phyloP scores from a whole-genome alignment of 2,888 invertebrate species.

The Nemoura dubitans region DNA sequence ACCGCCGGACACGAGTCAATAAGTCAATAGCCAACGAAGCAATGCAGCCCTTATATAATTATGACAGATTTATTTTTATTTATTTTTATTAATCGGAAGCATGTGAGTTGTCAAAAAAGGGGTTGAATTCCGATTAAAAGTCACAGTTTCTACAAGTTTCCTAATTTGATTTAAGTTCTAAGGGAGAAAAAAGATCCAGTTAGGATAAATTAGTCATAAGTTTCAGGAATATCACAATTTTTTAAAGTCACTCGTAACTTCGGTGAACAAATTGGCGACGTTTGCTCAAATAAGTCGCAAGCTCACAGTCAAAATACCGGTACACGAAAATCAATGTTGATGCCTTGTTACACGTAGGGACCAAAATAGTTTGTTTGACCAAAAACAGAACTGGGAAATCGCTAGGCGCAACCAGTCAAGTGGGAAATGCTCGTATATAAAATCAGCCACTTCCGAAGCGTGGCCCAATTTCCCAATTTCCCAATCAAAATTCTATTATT shows the following conservation, averaged over 20 bases:
- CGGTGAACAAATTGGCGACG: too few relatives aligned
- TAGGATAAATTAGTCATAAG: too few relatives aligned
- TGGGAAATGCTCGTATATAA: not conserved
- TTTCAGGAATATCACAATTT: too few relatives aligned
- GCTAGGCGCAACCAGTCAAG: not conserved
- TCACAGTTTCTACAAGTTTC: too few relatives aligned
- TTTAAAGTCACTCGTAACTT: too few relatives aligned
- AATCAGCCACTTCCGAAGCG: not conserved
- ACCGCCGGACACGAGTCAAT: not conserved
- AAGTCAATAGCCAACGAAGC: not conserved
- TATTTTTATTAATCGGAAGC: too few relatives aligned
- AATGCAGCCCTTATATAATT: not conserved
- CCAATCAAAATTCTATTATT: conserved; percentile 2
- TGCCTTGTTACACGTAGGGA: not conserved
- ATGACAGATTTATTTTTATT: not conserved
- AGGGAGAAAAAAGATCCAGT: too few relatives aligned
- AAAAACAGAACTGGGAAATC: not conserved
- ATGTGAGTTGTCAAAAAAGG: too few relatives aligned
- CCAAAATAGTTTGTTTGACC: not conserved
- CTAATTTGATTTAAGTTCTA: too few relatives aligned
- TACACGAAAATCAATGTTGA: not conserved
- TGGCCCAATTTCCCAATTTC: conserved; percentile 7
- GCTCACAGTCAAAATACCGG: not conserved
- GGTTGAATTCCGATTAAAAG: too few relatives aligned
- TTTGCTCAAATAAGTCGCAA: not conserved